Evolutionary conservation across 1,140 invertebrate genomes (phyloP), one percentile per base, ranked within the genome.

Genomic region (Procambarus virginalis): DNA sequence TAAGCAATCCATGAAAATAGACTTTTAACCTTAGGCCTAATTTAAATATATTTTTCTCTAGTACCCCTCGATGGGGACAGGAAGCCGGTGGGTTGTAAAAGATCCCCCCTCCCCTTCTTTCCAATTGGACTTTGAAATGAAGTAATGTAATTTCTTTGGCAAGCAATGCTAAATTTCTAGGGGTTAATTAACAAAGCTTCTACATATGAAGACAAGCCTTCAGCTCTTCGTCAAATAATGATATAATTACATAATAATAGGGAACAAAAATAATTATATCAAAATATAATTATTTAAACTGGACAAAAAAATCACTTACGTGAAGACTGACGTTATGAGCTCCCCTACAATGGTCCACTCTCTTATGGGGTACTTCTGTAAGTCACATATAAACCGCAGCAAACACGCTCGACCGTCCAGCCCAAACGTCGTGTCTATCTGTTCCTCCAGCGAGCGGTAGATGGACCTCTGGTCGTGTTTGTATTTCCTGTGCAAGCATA

Each of bases 321-420:
- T 86, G 46, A 86, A 86, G 84, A 86, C 68, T 3, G 75, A 12
- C 0, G 55, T 86, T 12, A 86, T n/a, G 3, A 86, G 75, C 55
- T 77, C 17, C 10, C 84, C 84, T 0, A 76, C 73, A 5, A 86
- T 58, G 22, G 84, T 86, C 84, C 73, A 86, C 5, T 78, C 55
- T 2, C 46, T 14, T 22, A 86, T 86, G 34, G 84, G 84, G 49
- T 45, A 10, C 45, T 78, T 76, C 49, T 77, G 64, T 22, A 86
- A 34, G n/a, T 86, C 84, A 60, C 84, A 86, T 2, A 86, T 77
- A 34, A 86, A 86, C 70, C 84, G 73, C 55, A 60, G 49, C 22
- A 86, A n/a, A 78, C 84, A 86, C 14, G 75, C 55, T 60, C 34
- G 70, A 51, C 84, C 84, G 51, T 86, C 84, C 22, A 78, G 55